Evolutionary conservation across 2,113 vertebrate species (phyloP), one percentile per base, ranked within the genome.

Genomic region (Chlorodrepanis virens): DNA sequence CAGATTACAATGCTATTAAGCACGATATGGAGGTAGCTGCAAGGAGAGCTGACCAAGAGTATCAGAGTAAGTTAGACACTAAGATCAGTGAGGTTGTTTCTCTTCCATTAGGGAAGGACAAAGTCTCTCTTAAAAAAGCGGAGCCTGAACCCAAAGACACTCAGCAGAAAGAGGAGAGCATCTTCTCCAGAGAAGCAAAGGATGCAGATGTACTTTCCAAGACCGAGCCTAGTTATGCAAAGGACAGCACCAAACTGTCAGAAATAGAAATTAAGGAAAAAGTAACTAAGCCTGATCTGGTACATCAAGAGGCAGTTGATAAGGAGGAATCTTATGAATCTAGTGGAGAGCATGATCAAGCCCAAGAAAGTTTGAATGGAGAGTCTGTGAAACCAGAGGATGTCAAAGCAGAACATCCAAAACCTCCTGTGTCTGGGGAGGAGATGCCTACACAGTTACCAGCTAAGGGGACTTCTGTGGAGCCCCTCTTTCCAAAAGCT

Each of bases 251-350:
- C 84, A 98, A 97, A 91, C 74, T 97, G 19, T 96, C 87, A 45
- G 98, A 98, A 89, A 97, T 24, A 3, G 99, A 99, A 96, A 98
- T 99, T 76, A 98, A 99, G 56, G 99, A 99, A 95, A 99, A 99
- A 90, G 99, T 99, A 52, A 71, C 98, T 76, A 99, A 99, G 59
- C 98, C 98, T 7, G 98, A 99, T 92, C 95, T 99, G 89, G 99
- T 99, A 53, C 99, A 99, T 92, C 99, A 99, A 96, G 99, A 99
- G 94, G 99, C 99, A 31, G 98, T 99, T 28, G 99, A 99, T 96
- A 99, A 99, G 49, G 99, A 99, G 92, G 99, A 99, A 87, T 99
- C 99, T 45, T 99, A 99, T 6, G 99, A 99, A 96, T 98, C 98
- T 33, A 98, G 98, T 35, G 98, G 98, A 63, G 98, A 98, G 63